These are phyloP conservation scores for Drosophila quinaria DNA, from an alignment of 2,888 invertebrate genomes.

Conservation along the genomic window DNA sequence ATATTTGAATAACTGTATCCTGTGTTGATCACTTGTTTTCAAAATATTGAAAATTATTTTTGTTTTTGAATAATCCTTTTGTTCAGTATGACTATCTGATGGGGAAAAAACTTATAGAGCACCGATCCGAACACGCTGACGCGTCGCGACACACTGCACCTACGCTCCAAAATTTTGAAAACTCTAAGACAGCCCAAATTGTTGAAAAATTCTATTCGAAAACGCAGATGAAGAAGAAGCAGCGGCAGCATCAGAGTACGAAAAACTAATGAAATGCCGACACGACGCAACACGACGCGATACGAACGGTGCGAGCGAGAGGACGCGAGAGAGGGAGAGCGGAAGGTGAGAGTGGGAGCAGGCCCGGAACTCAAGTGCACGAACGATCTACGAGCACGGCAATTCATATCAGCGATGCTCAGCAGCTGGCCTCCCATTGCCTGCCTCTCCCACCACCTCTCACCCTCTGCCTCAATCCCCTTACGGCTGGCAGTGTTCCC, in stretches of 20 bases:
- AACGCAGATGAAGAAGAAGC: constrained; percentile 15
- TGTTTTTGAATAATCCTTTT: constrained; percentile 20
- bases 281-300: constrained; percentile 49
- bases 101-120: constrained; percentile 44
- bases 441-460: constrained; percentile 7
- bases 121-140: constrained; percentile 75
- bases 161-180: constrained; percentile 85
- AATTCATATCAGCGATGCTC: constrained; percentile 65
- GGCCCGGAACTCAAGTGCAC: constrained; percentile 72
- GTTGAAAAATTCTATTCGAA: constrained; percentile 73
- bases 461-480: constrained; percentile 4
- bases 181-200: constrained; percentile 70
- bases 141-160: constrained; percentile 86
- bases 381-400: constrained; percentile 66
- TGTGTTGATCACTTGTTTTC: constrained; percentile 12
- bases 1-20: constrained; percentile 11
- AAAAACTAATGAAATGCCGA: constrained; percentile 49
- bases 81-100: not conserved
- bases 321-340: not conserved
- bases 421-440: constrained; percentile 73
- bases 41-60: not conserved
- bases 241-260: constrained; percentile 26
- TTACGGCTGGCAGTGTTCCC: constrained; percentile 12
- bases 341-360: constrained; percentile 6
- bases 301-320: constrained; percentile 19